A percentile compares a stretch with the other conserved stretches of the same genome.
phyloP scores from a whole-genome alignment of 2,888 invertebrate genomes.

The Nebria brevicollis region DNA sequence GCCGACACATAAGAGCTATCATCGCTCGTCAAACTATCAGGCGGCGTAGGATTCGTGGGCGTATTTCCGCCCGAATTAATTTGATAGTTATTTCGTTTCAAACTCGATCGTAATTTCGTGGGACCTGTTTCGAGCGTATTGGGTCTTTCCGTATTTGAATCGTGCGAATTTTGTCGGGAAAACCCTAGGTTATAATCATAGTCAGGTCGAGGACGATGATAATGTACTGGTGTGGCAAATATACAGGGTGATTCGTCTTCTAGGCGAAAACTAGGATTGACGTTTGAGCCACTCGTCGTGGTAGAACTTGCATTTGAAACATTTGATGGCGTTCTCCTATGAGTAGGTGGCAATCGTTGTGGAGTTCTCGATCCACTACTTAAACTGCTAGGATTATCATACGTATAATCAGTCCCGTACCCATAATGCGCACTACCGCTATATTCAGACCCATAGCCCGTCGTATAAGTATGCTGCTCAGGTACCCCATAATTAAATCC shows the following conservation, averaged over 20 bases:
- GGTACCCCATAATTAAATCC: conserved; percentile 53
- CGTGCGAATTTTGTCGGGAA: conserved; percentile 65
- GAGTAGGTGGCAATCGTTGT: conserved; percentile 64
- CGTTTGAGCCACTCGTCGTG: conserved; percentile 67
- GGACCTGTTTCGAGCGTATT: conserved; percentile 73
- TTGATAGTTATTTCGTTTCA: conserved; percentile 76
- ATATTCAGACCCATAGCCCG: conserved; percentile 60
- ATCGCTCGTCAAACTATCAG: conserved; percentile 86
- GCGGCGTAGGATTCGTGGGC: conserved; percentile 86
- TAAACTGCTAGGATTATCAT: conserved; percentile 68
- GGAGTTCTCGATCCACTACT: conserved; percentile 62
- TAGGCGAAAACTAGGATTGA: conserved; percentile 72
- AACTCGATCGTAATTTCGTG: conserved; percentile 79
- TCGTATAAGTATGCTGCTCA: conserved; percentile 37
- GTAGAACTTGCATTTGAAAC: conserved; percentile 72
- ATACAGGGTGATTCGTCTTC: conserved; percentile 68
- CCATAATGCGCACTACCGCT: conserved; percentile 56
- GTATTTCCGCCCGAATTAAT: conserved; percentile 72
- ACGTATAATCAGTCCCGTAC: conserved; percentile 65
- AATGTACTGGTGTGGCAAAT: conserved; percentile 63
- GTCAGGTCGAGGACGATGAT: conserved; percentile 60
- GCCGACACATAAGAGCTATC: conserved; percentile 91
- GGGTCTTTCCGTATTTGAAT: conserved; percentile 68
- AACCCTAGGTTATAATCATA: conserved; percentile 57
- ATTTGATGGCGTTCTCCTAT: conserved; percentile 82